Evolutionary conservation across 2,113 vertebrate species (phyloP).

Genomic region (Barnardius zonarius): DNA sequence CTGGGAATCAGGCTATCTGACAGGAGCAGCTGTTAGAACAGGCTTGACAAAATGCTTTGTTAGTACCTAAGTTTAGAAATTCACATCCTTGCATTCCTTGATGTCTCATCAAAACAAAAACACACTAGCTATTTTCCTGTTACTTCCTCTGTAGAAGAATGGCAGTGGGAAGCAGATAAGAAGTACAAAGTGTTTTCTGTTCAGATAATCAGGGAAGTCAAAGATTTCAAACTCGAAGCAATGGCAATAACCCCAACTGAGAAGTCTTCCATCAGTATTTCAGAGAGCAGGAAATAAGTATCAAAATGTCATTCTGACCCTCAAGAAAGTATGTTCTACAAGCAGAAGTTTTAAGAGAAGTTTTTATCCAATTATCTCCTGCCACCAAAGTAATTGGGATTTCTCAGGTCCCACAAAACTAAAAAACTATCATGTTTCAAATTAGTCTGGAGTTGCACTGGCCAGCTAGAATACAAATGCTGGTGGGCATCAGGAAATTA

Average conservation of each 20-base stretch:
- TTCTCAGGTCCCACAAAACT: neutral
- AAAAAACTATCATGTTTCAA: neutral
- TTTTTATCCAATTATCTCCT: neutral
- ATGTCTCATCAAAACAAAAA: slow-evolving; percentile 52
- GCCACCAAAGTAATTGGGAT: neutral
- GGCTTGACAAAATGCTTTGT: slow-evolving; percentile 33
- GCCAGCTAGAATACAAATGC: neutral
- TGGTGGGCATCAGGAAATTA: neutral
- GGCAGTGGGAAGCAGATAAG: slow-evolving; percentile 60
- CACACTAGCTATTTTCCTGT: slow-evolving; percentile 43
- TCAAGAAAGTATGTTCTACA: neutral
- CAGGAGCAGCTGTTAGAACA: slow-evolving; percentile 40
- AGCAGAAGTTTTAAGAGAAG: neutral
- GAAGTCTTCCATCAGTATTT: neutral
- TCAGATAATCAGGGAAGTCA: slow-evolving; percentile 10
- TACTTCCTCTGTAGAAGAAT: slow-evolving; percentile 4
- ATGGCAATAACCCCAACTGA: neutral
- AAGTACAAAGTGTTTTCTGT: slow-evolving; percentile 52
- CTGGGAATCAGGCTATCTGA: slow-evolving; percentile 53
- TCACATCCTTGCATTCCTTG: slow-evolving; percentile 62
- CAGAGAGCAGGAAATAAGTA: neutral
- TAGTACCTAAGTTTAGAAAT: slow-evolving; percentile 59
- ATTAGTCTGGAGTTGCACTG: neutral
- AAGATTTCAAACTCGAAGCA: slow-evolving; percentile 16
- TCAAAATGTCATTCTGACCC: neutral